Base-by-base conservation (phyloP, 1,140 invertebrate species). In the Drosophila oshimai region DNA sequence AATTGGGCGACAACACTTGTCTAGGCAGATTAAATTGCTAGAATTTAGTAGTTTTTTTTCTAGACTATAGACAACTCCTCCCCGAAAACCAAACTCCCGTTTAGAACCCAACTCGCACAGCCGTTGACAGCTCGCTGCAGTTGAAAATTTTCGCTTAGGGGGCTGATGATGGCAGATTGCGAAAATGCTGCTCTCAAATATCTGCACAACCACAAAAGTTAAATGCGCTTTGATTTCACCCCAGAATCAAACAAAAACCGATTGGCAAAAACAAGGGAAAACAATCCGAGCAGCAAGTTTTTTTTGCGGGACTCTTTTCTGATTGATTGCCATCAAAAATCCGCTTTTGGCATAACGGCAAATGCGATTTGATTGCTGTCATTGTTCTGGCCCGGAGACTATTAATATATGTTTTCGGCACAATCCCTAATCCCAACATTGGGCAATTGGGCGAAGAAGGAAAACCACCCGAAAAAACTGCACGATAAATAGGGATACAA, bases 351-450 rank as follows among this genome's bases (percentile, higher is more conserved):
- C 73, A 73, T 67, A 81, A 81, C 77, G 68, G 61, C 80, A 84
- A 84, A 84, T 84, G 75, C 80, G 79, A 86, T 84, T 84, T 84
- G 79, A 84, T 84, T 84, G 71, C 73, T 64, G 72, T 76, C 65
- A 71, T 83, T 78, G 55, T 74, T 58, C 37, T 33, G 4, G 18
- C 1, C n/a, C 37, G 15, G 57, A 47, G 61, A 69, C 71, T 70
- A 86, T 86, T 86, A 87, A 86, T 87, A 76, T 81, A 87, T 86
- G 58, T 86, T 86, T 86, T 86, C 81, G 70, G 57, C 83, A 69
- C 53, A 74, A 65, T 81, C 68, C 76, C 72, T 74, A 87, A 87
- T 67, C 68, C 62, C 36, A 51, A 61, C 44, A 58, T 53, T 74
- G 81, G 64, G 24, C 81, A 87, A 87, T 87, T 87, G 83, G 77